A percentile compares a stretch with the other conserved stretches of the same genome.
phyloP scores from a whole-genome alignment of 1,140 invertebrate species.

The Apocrypta bakeri region DNA sequence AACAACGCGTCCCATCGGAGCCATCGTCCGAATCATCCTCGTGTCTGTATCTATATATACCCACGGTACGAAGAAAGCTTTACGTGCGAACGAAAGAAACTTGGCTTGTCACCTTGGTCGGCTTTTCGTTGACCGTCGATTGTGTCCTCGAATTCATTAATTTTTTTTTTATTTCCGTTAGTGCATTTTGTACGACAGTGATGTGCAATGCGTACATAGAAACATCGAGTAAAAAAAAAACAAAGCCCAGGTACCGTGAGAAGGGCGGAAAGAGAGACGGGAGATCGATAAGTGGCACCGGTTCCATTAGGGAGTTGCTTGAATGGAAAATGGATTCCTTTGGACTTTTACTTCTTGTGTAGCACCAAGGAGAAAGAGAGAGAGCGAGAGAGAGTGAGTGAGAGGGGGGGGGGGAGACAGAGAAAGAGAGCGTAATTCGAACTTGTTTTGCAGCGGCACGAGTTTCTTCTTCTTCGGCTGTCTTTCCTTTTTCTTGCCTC shows the following conservation, averaged over 20 bases:
- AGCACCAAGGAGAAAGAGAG: background rate
- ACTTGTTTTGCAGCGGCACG: constrained; percentile 57
- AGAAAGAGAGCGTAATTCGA: constrained; percentile 51
- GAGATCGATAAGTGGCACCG: constrained; percentile 20
- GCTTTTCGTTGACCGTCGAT: no score
- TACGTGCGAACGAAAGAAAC: no score
- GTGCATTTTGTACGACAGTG: no score
- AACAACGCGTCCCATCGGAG: background rate
- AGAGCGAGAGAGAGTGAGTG: background rate
- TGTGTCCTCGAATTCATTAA: no score
- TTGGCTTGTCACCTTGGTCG: no score
- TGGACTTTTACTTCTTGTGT: constrained; percentile 12
- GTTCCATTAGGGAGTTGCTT: constrained; percentile 24
- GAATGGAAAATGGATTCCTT: constrained; percentile 54
- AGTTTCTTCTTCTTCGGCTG: constrained; percentile 23
- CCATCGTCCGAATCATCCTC: background rate
- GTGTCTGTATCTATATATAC: no score
- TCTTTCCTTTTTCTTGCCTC: background rate
- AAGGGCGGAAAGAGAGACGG: background rate
- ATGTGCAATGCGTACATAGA: background rate
- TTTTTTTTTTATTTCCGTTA: no score
- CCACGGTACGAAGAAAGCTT: no score
- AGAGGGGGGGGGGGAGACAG: background rate
- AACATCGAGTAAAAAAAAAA: background rate
- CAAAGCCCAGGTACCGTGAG: background rate